Base-by-base conservation (phyloP, 2,797 vertebrate genomes). In the Esox lucius region DNA sequence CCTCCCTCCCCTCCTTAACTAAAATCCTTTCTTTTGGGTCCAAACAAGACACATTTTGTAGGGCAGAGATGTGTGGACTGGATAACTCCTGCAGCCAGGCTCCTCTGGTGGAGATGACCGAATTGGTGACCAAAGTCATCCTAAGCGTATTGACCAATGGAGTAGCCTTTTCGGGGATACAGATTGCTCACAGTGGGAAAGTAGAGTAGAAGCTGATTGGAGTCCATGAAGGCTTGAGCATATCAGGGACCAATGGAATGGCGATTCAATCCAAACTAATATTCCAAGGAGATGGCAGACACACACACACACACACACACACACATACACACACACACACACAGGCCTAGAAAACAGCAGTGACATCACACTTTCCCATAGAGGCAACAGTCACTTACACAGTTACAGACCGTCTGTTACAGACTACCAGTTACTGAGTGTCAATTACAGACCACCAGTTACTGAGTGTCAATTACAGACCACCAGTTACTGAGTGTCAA, bases 21-120 rank as follows among this genome's bases (percentile, higher is more conserved):
- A 85, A 46, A 82, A 87, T 88, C 81, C 84, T 89, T 81, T 80
- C 78, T 87, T 88, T 89, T 91, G 87, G 89, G 79, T 75, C 74
- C 51, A 79, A 83, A 91, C 88, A 90, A 89, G 85, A 83, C 84
- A 1, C n/a, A 69, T 82, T 91, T 91, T 90, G 89, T 88, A 85
- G 61, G 80, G 56, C 19, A 51, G 84, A 79, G 77, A 83, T 70
- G 68, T 80, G 75, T 78, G 72, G 82, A 71, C 80, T 84, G 75
- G 78, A 87, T 84, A 84, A 85, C 80, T 74, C 75, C 80, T 65
- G 28, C 13, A 28, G 62, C 24, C 13, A 15, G 24, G 12, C 15
- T 65, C 62, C 3, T 31, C 59, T 59, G 28, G 22, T 64, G 61
- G 22, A 64, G 26, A 24, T 28, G 12, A 64, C 26, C 78, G 74